A percentile compares a stretch with the other conserved stretches of the same genome.
Conservation (phyloP, 2,113 vertebrate genomes). For the Oplegnathus fasciatus region DNA sequence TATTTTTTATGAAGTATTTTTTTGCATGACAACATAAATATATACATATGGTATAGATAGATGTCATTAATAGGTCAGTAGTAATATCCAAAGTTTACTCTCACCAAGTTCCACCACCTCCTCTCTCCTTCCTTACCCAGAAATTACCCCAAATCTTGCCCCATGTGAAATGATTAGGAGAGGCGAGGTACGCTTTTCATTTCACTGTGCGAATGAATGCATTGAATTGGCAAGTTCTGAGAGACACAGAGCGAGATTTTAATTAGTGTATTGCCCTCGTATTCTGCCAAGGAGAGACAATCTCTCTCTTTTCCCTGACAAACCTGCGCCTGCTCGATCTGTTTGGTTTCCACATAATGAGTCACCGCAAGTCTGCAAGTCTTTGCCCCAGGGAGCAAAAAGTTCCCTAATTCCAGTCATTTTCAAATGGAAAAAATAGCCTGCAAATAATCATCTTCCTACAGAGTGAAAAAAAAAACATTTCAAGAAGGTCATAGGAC, state of each 20-base stretch:
- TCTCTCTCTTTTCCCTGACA: slow-evolving; percentile 31
- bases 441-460: slow-evolving; percentile 76
- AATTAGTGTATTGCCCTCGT: slow-evolving; percentile 72
- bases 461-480: slow-evolving; percentile 67
- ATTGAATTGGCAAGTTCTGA: slow-evolving; percentile 69
- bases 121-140: slow-evolving; percentile 13
- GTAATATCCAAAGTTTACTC: slow-evolving; percentile 7
- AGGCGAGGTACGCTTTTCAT: slow-evolving; percentile 62
- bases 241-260: slow-evolving; percentile 65
- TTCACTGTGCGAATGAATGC: slow-evolving; percentile 55
- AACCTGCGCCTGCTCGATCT: slow-evolving; percentile 42
- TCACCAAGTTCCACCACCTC: not conserved
- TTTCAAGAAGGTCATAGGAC: slow-evolving; percentile 81
- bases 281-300: slow-evolving; percentile 58
- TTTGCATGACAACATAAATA: not conserved
- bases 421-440: slow-evolving; percentile 70
- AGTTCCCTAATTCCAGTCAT: slow-evolving; percentile 72
- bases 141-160: slow-evolving; percentile 49
- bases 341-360: slow-evolving; percentile 51
- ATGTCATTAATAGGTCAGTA: not conserved
- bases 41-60: not conserved
- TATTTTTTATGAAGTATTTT: not conserved
- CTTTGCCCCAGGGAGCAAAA: slow-evolving; percentile 57
- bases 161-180: slow-evolving; percentile 70
- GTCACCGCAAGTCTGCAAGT: slow-evolving; percentile 58